Percentiles rank a stretch among this genome's conserved stretches.
phyloP scores from a whole-genome alignment of 2,888 invertebrate genomes.

The Drosophila silvestris region DNA sequence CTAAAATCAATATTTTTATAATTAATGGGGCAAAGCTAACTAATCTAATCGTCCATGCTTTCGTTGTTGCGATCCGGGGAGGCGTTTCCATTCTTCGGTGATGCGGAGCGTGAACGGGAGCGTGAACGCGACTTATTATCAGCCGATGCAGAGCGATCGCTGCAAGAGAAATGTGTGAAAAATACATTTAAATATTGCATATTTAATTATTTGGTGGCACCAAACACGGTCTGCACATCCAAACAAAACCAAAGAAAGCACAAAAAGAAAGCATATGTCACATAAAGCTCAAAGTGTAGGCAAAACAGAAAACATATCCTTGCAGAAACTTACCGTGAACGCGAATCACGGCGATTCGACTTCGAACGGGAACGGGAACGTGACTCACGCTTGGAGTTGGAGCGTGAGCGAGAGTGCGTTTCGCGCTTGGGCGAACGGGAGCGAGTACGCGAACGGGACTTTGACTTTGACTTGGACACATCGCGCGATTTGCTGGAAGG shows the following conservation, averaged over 20 bases:
- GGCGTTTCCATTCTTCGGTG: slow-evolving; percentile 86
- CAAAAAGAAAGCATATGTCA: slow-evolving; percentile 65
- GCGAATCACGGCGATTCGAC: slow-evolving; percentile 86
- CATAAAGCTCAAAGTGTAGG: slow-evolving; percentile 27
- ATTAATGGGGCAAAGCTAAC: slow-evolving; percentile 71
- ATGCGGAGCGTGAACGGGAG: slow-evolving; percentile 86
- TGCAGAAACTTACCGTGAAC: slow-evolving; percentile 85
- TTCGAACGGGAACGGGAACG: slow-evolving; percentile 86
- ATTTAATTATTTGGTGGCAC: slow-evolving; percentile 36
- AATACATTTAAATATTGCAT: slow-evolving; percentile 29
- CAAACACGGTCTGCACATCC: slow-evolving; percentile 67
- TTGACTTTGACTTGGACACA: slow-evolving; percentile 89
- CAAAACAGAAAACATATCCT: not conserved
- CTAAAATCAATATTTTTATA: slow-evolving; percentile 73
- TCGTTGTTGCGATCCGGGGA: slow-evolving; percentile 86
- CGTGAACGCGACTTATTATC: slow-evolving; percentile 88
- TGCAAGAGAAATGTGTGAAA: slow-evolving; percentile 76
- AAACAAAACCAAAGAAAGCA: slow-evolving; percentile 77
- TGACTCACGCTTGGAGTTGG: slow-evolving; percentile 84
- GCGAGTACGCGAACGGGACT: slow-evolving; percentile 87
- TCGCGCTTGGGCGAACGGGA: slow-evolving; percentile 86
- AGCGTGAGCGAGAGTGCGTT: slow-evolving; percentile 84
- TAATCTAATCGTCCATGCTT: slow-evolving; percentile 86
- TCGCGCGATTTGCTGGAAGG: slow-evolving; percentile 87
- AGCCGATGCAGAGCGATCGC: slow-evolving; percentile 89